Conservation (phyloP, 1,140 invertebrate genomes). For the Drosophila repletoides region DNA sequence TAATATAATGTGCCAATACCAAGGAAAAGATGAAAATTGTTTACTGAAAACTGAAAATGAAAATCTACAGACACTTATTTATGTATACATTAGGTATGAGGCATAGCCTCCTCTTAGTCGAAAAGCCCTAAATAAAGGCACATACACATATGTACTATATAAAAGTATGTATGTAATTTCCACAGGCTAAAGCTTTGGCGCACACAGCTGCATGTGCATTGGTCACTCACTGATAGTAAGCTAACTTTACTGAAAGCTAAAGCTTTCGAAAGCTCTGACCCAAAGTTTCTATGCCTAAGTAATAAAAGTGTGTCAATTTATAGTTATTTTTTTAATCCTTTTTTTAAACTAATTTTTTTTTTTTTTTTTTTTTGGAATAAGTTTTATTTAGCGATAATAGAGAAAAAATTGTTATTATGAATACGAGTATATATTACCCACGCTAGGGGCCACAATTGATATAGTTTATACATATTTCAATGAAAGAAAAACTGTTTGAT, state of each 20-base stretch:
- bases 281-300: slow-evolving; percentile 27
- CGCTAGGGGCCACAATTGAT: slow-evolving; percentile 63
- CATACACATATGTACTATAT: background rate
- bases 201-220: slow-evolving; percentile 5
- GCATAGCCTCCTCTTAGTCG: slow-evolving; percentile 71
- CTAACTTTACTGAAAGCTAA: background rate
- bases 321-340: slow-evolving; percentile 9
- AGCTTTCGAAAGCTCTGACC: slow-evolving; percentile 1
- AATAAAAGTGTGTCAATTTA: slow-evolving; percentile 51
- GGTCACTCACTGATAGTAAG: background rate
- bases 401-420: slow-evolving; percentile 35
- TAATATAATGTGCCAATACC: slow-evolving; percentile 76
- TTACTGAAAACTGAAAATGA: background rate
- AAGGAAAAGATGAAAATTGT: slow-evolving; percentile 5
- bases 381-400: slow-evolving; percentile 5
- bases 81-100: slow-evolving; percentile 70
- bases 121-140: slow-evolving; percentile 43
- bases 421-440: slow-evolving; percentile 35
- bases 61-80: slow-evolving; percentile 32
- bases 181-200: no score
- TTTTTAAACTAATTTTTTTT: slow-evolving; percentile 3
- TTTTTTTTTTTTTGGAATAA: slow-evolving; percentile 9
- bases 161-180: slow-evolving; percentile 1
- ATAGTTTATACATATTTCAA: slow-evolving; percentile 54
- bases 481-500: slow-evolving; percentile 6